phyloP scores from a whole-genome alignment of 1,140 invertebrate genomes.

The Trichonephila clavipes region DNA sequence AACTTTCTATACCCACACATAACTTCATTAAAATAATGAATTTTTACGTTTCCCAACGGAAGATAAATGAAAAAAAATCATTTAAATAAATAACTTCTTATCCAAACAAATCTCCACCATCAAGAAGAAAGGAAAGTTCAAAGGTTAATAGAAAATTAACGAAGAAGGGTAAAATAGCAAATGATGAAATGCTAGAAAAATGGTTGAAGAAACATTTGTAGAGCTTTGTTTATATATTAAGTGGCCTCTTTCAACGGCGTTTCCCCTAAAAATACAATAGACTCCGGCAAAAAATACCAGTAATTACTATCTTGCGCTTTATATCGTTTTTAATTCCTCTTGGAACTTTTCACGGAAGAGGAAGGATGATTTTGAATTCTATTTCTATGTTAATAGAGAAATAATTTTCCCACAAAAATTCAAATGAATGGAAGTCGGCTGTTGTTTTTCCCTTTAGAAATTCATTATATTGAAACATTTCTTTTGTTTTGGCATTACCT shows the following conservation, averaged over 20 bases:
- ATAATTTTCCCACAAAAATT: background rate
- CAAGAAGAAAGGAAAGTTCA: background rate
- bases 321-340: background rate
- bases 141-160: background rate
- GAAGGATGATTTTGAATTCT: background rate
- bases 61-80: background rate
- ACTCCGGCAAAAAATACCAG: background rate
- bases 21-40: no score
- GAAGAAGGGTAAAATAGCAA: background rate
- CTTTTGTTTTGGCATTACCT: background rate
- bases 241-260: background rate
- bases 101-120: background rate
- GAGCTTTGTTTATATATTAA: background rate
- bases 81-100: background rate
- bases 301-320: background rate
- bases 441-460: background rate
- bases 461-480: background rate
- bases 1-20: no score
- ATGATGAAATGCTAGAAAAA: background rate
- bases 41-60: no score
- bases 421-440: background rate
- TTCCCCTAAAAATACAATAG: background rate
- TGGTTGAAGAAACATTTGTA: background rate
- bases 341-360: background rate
- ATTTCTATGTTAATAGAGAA: background rate